Conservation (phyloP, 2,888 invertebrate species). For the Latrodectus elegans region DNA sequence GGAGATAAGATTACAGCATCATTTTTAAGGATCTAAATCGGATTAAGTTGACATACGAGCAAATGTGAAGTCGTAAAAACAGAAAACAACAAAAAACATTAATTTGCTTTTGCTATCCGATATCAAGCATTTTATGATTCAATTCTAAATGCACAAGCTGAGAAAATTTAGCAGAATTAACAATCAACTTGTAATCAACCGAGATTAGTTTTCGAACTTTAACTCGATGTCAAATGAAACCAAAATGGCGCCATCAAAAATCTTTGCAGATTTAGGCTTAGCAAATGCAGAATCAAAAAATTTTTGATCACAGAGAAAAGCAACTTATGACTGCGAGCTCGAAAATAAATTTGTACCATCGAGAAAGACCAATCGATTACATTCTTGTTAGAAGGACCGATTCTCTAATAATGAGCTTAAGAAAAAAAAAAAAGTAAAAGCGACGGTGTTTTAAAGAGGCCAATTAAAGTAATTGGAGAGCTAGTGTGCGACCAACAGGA, state of each 20-base stretch:
- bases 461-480: constrained; percentile 57
- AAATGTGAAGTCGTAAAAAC: no score
- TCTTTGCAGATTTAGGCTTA: neutral
- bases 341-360: constrained; percentile 16
- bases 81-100: no score
- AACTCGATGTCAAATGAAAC: neutral
- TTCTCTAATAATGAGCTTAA: constrained; percentile 9
- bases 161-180: no score
- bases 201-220: neutral
- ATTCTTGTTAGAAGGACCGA: neutral
- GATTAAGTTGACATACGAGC: no score
- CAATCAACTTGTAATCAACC: no score
- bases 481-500: neutral
- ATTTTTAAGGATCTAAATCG: no score
- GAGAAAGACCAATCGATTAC: constrained; percentile 24
- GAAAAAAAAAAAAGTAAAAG: constrained; percentile 15
- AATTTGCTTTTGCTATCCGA: no score
- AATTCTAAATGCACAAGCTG: no score
- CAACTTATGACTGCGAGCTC: neutral
- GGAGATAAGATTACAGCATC: no score
- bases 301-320: neutral
- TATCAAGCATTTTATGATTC: no score
- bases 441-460: constrained; percentile 40
- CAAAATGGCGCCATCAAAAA: neutral
- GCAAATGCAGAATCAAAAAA: neutral